Conservation (phyloP, 1,140 invertebrate genomes). For the Apis mellifera region Amel_HAv3.1 CM009931.2:6498001-6498500, state of each 20-base stretch:
- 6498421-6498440: slow-evolving; percentile 1
- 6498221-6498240: no score
- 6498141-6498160: no score
- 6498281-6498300: not conserved
- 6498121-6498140: no score
- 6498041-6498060: no score
- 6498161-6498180: no score
- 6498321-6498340: not conserved
- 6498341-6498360: not conserved
- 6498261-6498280: not conserved
- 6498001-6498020: not conserved
- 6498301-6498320: not conserved
- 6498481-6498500: not conserved
- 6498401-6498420: not conserved
- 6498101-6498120: no score
- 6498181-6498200: no score
- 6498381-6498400: not conserved
- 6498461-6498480: slow-evolving; percentile 1
- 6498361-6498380: not conserved
- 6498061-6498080: no score
- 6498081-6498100: no score
- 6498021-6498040: not conserved
- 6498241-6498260: not conserved
- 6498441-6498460: slow-evolving; percentile 10
- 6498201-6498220: not conserved